Evolutionary conservation across 2,797 vertebrate genomes (phyloP).

Genomic region (Sciurus vulgaris): DNA sequence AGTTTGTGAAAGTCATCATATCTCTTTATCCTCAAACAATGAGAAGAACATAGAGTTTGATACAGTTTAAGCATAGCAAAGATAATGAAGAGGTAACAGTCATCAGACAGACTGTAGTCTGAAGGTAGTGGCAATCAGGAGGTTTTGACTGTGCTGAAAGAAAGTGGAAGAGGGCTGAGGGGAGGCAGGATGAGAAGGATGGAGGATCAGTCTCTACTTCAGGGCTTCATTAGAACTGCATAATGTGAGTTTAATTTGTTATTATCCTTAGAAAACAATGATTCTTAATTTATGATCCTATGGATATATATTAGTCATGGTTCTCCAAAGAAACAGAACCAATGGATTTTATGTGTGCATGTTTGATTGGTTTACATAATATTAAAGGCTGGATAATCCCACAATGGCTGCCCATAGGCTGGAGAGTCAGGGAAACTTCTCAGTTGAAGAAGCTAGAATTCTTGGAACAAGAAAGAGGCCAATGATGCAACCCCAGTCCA

Average conservation of each 20-base stretch:
- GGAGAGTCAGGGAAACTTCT: background rate
- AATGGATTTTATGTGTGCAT: no score
- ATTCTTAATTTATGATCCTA: background rate
- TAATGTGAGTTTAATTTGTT: background rate
- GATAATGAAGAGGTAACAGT: background rate
- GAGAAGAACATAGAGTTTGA: background rate
- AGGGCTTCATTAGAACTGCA: background rate
- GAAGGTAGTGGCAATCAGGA: background rate
- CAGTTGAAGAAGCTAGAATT: background rate
- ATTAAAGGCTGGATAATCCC: background rate
- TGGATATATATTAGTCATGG: background rate
- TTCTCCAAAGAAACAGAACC: background rate
- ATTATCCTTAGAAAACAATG: background rate
- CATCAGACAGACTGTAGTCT: background rate
- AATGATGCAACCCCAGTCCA: background rate
- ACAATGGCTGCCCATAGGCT: background rate
- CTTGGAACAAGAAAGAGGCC: background rate
- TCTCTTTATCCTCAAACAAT: background rate
- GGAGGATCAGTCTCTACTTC: background rate
- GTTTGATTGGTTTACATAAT: background rate
- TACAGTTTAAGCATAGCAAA: background rate
- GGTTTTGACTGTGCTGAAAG: no score
- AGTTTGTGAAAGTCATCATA: background rate
- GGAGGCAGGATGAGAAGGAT: fast-evolving
- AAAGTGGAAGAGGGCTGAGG: background rate